Evolutionary conservation across 1,140 invertebrate species (phyloP).

Genomic region (Antheraea mylitta): DNA sequence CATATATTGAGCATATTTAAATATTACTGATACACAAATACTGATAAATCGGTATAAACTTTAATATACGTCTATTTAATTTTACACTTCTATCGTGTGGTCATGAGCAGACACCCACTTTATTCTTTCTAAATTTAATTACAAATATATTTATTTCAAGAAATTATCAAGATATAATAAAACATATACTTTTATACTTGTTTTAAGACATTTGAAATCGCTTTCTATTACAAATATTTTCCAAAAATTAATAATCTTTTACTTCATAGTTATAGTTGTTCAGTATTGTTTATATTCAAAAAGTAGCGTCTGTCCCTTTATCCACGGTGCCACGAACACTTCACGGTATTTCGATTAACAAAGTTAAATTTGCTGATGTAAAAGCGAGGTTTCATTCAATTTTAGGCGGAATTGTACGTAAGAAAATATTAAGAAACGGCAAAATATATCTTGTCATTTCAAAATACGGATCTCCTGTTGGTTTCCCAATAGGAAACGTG

Average conservation of each 20-base stretch:
- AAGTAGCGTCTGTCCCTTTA: slow-evolving; percentile 60
- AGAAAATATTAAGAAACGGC: slow-evolving; percentile 5
- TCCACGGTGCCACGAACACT: slow-evolving; percentile 63
- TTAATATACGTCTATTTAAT: too few relatives aligned
- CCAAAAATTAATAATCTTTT: background rate
- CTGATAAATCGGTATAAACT: too few relatives aligned
- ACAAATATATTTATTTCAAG: too few relatives aligned
- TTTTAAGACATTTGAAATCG: too few relatives aligned
- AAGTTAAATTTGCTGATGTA: slow-evolving; percentile 6
- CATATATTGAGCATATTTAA: too few relatives aligned
- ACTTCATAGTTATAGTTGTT: background rate
- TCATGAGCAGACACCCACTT: too few relatives aligned
- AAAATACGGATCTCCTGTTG: slow-evolving; percentile 48
- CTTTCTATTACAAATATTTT: too few relatives aligned
- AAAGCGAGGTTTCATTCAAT: slow-evolving; percentile 1
- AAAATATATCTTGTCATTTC: slow-evolving; percentile 24
- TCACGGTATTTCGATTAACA: slow-evolving; percentile 49
- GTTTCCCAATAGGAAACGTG: slow-evolving; percentile 56
- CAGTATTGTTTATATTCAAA: slow-evolving; percentile 45
- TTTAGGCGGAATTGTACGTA: background rate
- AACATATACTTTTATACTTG: too few relatives aligned
- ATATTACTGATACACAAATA: too few relatives aligned
- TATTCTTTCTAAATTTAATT: too few relatives aligned
- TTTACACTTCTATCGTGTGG: too few relatives aligned
- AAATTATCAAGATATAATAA: too few relatives aligned